phyloP scores from a whole-genome alignment of 2,888 invertebrate species.

The Philhelius pedissequus region DNA sequence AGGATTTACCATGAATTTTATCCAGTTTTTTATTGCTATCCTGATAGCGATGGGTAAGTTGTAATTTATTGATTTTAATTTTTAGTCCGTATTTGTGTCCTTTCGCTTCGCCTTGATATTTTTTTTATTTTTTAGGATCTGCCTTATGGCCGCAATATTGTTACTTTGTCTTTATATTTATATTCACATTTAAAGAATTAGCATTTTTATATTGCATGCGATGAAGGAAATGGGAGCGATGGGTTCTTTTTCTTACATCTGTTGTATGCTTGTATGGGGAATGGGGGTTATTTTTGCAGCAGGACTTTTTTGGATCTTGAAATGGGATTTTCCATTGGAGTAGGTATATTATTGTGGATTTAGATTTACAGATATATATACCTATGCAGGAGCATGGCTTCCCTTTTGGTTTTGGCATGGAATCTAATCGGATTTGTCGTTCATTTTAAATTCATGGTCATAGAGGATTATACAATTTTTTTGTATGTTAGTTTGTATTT shows the following conservation, averaged over 20 bases:
- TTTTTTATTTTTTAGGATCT: conserved; percentile 6
- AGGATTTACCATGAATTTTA: conserved; percentile 75
- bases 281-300: conserved; percentile 42
- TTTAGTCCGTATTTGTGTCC: conserved; percentile 40
- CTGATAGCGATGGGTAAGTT: conserved; percentile 70
- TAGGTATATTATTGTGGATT: too few species aligned
- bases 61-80: conserved; percentile 69
- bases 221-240: neutral
- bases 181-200: conserved; percentile 60
- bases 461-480: conserved; percentile 52
- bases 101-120: neutral
- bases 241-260: neutral
- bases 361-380: too few species aligned
- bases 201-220: conserved; percentile 48
- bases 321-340: conserved; percentile 25
- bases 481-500: neutral
- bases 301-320: conserved; percentile 30
- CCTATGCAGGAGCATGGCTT: conserved; percentile 17
- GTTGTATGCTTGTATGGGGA: too few species aligned
- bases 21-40: conserved; percentile 71
- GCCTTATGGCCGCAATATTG: conserved; percentile 47
- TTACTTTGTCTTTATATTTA: conserved; percentile 48
- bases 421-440: conserved; percentile 67
- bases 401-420: conserved; percentile 55
- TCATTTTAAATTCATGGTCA: conserved; percentile 66